Conservation (phyloP, 2,888 invertebrate species). For the Plebejus argus region DNA sequence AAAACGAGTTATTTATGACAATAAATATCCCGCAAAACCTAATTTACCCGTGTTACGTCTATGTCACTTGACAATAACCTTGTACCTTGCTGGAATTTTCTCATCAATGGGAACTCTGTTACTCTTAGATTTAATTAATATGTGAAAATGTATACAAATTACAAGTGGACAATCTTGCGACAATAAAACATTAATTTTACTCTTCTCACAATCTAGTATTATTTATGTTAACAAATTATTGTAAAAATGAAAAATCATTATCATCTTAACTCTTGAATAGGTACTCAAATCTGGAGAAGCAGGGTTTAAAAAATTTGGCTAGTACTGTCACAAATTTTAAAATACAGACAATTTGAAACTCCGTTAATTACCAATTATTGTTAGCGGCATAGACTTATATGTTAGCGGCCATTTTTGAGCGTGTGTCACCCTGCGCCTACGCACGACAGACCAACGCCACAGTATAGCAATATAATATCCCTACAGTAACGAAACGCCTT, state of each 20-base stretch:
- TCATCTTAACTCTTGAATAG: not conserved
- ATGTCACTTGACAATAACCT: not conserved
- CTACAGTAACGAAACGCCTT: too few species aligned
- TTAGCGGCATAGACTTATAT: too few species aligned
- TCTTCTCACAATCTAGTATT: not conserved
- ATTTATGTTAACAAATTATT: constrained; percentile 16
- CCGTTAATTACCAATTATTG: too few species aligned
- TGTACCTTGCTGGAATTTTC: not conserved
- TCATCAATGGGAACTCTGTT: constrained; percentile 1
- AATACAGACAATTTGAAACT: not conserved
- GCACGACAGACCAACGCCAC: constrained; percentile 51
- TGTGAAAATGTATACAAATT: not conserved
- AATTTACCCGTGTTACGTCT: not conserved
- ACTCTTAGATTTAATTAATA: constrained; percentile 5
- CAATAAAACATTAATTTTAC: constrained; percentile 5
- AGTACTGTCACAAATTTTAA: not conserved
- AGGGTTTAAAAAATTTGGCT: not conserved
- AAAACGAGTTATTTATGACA: too few species aligned
- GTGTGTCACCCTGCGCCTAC: constrained; percentile 63
- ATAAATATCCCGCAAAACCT: not conserved
- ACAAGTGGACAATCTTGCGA: not conserved
- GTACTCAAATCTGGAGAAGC: not conserved
- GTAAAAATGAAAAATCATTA: not conserved
- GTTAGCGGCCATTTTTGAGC: constrained; percentile 63
- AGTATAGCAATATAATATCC: too few species aligned